Evolutionary conservation across 2,888 invertebrate species (phyloP).

Genomic region (Lycophotia porphyrea): DNA sequence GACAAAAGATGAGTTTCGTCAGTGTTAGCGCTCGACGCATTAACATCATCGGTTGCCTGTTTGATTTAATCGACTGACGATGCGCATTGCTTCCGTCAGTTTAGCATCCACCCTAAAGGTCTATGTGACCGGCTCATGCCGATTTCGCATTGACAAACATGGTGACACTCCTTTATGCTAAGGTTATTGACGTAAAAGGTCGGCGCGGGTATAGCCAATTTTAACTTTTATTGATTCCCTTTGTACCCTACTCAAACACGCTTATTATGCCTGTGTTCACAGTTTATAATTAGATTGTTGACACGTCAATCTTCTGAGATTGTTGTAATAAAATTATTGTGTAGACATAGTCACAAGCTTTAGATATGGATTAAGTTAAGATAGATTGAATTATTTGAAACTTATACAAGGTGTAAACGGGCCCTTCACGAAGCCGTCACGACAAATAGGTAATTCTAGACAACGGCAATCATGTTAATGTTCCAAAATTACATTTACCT

Average conservation of each 20-base stretch:
- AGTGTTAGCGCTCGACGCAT: not conserved
- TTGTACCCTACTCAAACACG: conserved; percentile 16
- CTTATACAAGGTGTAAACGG: not conserved
- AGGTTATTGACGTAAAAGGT: conserved; percentile 51
- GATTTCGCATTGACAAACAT: not conserved
- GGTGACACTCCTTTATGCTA: conserved; percentile 18
- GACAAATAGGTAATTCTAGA: not conserved
- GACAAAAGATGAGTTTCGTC: not conserved
- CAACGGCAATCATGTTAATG: not conserved
- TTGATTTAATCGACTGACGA: not conserved
- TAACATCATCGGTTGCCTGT: not conserved
- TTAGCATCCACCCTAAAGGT: not conserved
- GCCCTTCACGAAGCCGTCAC: too few relatives aligned
- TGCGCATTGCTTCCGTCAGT: too few relatives aligned
- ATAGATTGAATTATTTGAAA: conserved; percentile 3
- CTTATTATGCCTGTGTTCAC: not conserved
- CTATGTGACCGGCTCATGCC: not conserved
- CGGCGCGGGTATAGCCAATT: conserved; percentile 31
- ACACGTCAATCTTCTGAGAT: conserved; percentile 4
- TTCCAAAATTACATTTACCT: not conserved
- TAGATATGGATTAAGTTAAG: not conserved
- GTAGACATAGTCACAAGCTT: not conserved
- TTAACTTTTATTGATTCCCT: conserved; percentile 53
- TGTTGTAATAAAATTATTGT: conserved; percentile 21
- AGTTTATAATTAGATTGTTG: conserved; percentile 40